Conservation (phyloP, 35 echinoderm and acorn worm genomes). For the Lytechinus variegatus region DNA sequence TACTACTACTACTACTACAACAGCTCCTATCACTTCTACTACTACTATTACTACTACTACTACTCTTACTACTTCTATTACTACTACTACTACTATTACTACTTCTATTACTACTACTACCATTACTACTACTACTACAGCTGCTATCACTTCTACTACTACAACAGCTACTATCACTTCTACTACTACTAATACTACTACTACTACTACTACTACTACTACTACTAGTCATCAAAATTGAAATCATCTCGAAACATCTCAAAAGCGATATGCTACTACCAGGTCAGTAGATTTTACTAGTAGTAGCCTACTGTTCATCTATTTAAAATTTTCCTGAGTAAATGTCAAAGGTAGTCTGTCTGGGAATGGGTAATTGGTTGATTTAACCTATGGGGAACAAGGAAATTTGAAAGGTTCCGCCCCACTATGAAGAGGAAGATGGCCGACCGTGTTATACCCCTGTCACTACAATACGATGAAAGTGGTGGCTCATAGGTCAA, state of each 20-base stretch:
- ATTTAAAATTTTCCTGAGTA: background rate
- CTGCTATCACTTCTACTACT: slow-evolving; percentile 23
- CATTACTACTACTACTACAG: background rate
- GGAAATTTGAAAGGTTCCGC: background rate
- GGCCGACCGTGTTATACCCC: background rate
- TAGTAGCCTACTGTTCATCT: background rate
- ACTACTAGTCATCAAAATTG: background rate
- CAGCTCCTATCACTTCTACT: background rate
- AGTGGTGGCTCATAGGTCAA: too few relatives aligned
- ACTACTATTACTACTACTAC: background rate
- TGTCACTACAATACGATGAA: background rate
- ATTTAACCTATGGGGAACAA: background rate
- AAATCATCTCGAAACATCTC: background rate
- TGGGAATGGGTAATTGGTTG: background rate
- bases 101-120: slow-evolving; percentile 20
- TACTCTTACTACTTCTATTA: background rate
- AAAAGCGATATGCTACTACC: background rate
- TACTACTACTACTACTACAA: slow-evolving; percentile 32
- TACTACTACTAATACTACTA: slow-evolving; percentile 10
- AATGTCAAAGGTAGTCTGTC: background rate
- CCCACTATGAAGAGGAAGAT: background rate
- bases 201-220: slow-evolving; percentile 36
- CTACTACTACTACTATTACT: background rate
- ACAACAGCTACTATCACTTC: background rate
- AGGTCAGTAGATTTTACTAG: background rate